Evolutionary conservation across 2,797 vertebrate genomes (phyloP).

Genomic region (Selene dorsalis): DNA sequence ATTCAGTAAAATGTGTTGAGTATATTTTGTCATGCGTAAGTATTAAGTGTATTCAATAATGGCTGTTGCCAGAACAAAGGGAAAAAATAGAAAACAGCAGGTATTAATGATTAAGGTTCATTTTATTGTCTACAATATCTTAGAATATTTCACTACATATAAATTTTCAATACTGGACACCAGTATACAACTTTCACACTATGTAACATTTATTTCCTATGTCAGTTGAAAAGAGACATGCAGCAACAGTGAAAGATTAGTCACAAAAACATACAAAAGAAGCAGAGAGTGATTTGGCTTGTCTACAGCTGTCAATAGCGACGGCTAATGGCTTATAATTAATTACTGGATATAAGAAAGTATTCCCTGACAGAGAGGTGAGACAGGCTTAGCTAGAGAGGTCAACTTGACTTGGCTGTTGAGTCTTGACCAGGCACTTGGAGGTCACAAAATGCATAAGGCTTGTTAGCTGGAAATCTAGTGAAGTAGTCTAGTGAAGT

Average conservation of each 20-base stretch:
- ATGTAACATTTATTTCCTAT: slow-evolving; percentile 17
- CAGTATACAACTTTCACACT: slow-evolving; percentile 32
- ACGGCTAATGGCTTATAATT: slow-evolving; percentile 41
- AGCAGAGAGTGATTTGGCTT: slow-evolving; percentile 43
- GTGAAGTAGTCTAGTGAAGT: slow-evolving; percentile 21
- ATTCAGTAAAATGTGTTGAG: neutral
- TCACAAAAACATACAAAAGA: slow-evolving; percentile 29
- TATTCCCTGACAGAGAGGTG: slow-evolving; percentile 51
- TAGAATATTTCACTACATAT: slow-evolving; percentile 47
- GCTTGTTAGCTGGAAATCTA: slow-evolving; percentile 38
- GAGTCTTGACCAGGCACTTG: slow-evolving; percentile 78
- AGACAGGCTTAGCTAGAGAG: slow-evolving; percentile 10
- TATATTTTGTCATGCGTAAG: neutral
- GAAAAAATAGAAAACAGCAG: neutral
- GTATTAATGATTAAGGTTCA: slow-evolving; percentile 17
- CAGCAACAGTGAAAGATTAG: slow-evolving; percentile 46
- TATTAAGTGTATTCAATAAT: no score
- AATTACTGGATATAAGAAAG: slow-evolving; percentile 29
- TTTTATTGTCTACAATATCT: slow-evolving; percentile 62
- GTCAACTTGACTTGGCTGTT: slow-evolving; percentile 16
- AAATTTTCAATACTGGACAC: slow-evolving; percentile 37
- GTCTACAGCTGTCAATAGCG: slow-evolving; percentile 18
- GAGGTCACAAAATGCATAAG: slow-evolving; percentile 57
- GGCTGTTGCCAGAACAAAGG: no score
- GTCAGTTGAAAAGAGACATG: slow-evolving; percentile 47